Conservation (phyloP, 2,113 vertebrate genomes). For the Ia io region DNA sequence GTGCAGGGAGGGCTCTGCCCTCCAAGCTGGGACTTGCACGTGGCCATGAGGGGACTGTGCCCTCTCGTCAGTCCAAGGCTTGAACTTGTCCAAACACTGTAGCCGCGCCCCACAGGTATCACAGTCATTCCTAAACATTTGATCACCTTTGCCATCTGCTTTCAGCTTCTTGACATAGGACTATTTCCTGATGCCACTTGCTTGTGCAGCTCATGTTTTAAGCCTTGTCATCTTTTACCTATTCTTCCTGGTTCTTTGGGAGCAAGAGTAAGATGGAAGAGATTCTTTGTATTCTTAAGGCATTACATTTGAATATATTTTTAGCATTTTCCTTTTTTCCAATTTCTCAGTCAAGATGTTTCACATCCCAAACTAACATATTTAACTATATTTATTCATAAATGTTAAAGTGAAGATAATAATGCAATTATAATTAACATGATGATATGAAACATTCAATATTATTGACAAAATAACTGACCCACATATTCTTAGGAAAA, state of each 20-base stretch:
- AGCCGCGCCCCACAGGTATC: neutral
- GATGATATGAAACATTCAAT: neutral
- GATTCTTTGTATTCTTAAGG: neutral
- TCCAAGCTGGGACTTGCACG: no score
- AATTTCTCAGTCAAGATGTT: neutral
- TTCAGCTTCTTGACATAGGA: neutral
- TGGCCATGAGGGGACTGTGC: no score
- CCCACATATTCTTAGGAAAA: neutral
- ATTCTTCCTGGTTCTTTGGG: neutral
- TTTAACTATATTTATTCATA: neutral
- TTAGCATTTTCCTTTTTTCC: neutral
- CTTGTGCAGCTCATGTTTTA: neutral
- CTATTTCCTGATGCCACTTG: conserved; percentile 23
- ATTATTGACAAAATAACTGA: neutral
- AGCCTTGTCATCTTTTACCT: conserved; percentile 28
- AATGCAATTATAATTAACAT: neutral
- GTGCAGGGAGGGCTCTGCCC: no score
- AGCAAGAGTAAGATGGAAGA: neutral
- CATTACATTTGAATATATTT: neutral
- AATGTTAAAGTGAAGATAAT: neutral
- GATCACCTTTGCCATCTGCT: conserved; percentile 30
- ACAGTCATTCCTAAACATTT: conserved; percentile 18
- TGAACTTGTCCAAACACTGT: no score
- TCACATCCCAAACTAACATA: neutral
- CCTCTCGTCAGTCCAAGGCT: no score